phyloP scores from a whole-genome alignment of 2,113 vertebrate species.

The Alexandromys fortis region DNA sequence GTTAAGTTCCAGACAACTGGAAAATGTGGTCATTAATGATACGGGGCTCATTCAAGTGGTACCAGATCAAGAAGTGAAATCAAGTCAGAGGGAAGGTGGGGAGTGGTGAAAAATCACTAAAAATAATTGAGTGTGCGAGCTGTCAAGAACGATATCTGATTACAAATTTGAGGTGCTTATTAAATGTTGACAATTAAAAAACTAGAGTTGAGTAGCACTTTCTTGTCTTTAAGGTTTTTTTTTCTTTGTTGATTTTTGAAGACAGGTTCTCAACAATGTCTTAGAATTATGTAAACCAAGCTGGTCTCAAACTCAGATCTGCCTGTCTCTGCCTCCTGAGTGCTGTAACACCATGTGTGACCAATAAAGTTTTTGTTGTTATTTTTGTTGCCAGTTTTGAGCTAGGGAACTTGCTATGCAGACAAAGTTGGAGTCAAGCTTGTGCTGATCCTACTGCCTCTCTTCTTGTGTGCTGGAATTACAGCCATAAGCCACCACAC shows the following conservation, averaged over 20 bases:
- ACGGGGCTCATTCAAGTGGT: background rate
- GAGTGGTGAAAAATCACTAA: background rate
- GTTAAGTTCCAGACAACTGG: constrained; percentile 9
- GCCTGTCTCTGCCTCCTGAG: background rate
- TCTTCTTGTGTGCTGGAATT: background rate
- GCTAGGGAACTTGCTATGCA: background rate
- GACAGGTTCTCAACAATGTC: background rate
- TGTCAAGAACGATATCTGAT: background rate
- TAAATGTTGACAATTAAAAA: background rate
- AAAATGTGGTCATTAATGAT: background rate
- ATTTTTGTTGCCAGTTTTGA: background rate
- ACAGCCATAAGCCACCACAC: background rate
- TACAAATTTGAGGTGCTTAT: constrained; percentile 5
- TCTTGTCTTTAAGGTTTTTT: background rate
- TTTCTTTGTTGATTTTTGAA: background rate
- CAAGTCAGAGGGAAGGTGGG: background rate
- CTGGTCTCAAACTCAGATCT: background rate
- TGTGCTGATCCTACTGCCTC: background rate
- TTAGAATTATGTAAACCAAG: background rate
- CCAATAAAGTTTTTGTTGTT: background rate
- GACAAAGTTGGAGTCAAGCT: background rate
- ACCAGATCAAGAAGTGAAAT: background rate
- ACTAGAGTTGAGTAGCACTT: background rate
- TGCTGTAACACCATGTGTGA: background rate
- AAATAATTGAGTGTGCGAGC: no score